Base-by-base conservation (phyloP, 2,113 vertebrate species). In the Chauna torquata region DNA sequence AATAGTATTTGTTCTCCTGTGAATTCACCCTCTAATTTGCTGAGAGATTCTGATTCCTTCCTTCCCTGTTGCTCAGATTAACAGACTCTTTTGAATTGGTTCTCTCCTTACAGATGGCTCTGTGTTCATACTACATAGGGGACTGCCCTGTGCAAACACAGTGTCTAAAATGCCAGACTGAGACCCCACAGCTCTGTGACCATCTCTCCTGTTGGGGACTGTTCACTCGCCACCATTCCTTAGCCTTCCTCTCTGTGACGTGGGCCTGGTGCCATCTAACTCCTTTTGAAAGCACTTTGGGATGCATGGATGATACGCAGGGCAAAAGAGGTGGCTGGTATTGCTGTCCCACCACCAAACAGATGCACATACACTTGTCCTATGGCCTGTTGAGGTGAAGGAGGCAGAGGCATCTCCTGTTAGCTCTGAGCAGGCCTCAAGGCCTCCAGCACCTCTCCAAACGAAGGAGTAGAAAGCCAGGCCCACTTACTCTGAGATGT, bases 401-500 rank as follows among this genome's bases (percentile, higher is more conserved):
- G 80, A 55, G 40, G 38, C 3, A 76, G 28, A 18, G 3, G 4
- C 40, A 47, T 32, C 52, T 30, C 12, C 10, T 28, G 32, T 22
- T 62, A 82, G 89, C 68, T 90, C 65, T 74, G 8, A 49, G 38
- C 8, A 90, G 62, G 44, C 15, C 30, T 68, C 54, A 32, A 86
- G 81, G 13, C 22, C 36, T 78, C 44, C 64, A 59, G 54, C 32
- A 62, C 13, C 64, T 69, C 49, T 87, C 34, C 68, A 91, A 50
- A 27, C 3, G 52, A 70, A 59, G 59, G 50, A 83, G 2, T 28
- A 19, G 50, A 91, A 91, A 79, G 58, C 24, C 61, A 88, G 40
- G 10, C 9, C 16, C 66, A 65, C 90, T 90, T 95, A 98, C 97
- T 96, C 88, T 95, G 95, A 82, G 95, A 79, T 27, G 94, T 17